Base-by-base conservation (phyloP, 2,888 invertebrate species). In the Epistrophe grossulariae region DNA sequence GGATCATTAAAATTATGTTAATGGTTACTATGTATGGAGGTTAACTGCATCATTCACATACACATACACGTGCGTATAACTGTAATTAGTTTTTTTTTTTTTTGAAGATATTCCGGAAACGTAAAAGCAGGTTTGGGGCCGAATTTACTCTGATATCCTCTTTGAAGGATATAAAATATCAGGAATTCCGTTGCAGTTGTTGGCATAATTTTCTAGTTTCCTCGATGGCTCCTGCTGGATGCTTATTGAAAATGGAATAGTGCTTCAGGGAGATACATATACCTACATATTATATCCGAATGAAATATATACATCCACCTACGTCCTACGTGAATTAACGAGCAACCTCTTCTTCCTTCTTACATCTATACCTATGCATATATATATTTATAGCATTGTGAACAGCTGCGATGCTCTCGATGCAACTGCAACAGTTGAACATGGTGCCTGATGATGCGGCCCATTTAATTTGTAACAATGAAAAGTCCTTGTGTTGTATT, bases 381-480 rank as follows among this genome's bases (percentile, higher is more conserved):
- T n/a, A n/a, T n/a, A n/a, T n/a, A n/a, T n/a, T n/a, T 31, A 31
- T 7, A 7, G 31, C 7, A 31, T 31, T 31, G 15, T 40, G 68
- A 11, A 50, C 24, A 52, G 11, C 7, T 19, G 13, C 60, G 11
- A 43, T 43, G 35, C 13, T 15, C 24, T 15, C 7, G 43, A 60
- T 78, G 50, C 52, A 40, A 35, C 40, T 73, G 82, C 78, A 79
- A 83, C 78, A 62, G 78, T 83, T 78, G 45, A 82, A 82, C 70
- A 74, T 24, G 62, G 59, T 64, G 57, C 81, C 81, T 71, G 85
- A 82, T 81, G 78, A 81, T 78, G 78, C 71, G 81, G 71, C 84
- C 78, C 78, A 85, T 85, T 85, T 81, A 81, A 79, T 81, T 74
- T 71, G 78, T 71, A 81, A 81, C 85, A 85, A 85, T 85, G 73